Base-by-base conservation (phyloP, 2,113 vertebrate genomes). In the Platichthys stellatus region DNA sequence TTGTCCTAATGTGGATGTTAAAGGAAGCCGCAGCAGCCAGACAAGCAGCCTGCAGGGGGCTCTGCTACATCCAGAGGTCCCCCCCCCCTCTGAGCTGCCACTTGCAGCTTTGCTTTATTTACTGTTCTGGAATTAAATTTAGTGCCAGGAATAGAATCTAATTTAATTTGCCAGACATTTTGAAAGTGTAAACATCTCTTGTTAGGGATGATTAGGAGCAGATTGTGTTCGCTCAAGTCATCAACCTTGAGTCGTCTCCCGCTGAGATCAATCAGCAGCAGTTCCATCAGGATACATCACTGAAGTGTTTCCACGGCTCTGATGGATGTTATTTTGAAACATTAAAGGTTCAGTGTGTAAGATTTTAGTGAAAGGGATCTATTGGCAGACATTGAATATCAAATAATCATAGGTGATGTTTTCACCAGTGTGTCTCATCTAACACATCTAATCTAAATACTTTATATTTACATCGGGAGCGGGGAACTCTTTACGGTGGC, bases 41-140 rank as follows among this genome's bases (percentile, higher is more conserved):
- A 63, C 58, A 69, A 61, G 40, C 54, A 76, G 76, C 74, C 89
- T 63, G 79, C 82, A 88, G 89, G 88, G 91, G 82, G 82, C 85
- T 81, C 83, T 77, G 86, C 62, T 72, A 21, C 38, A 74, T 77
- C 78, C 58, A 56, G 70, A 84, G 73, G 72, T 69, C 2, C 10
- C 82, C 74, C 31, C 26, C 26, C 86, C 83, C 68, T 66, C 73
- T 68, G 72, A 69, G 77, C 26, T 72, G 58, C 31, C 76, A 77
- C 40, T 64, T 61, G 66, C 69, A 76, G 66, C 61, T 81, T 74
- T 57, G 63, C 71, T 82, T 84, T 85, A 82, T 81, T 85, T 90
- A 87, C 68, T 59, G 66, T 45, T 71, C n/a, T 66, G 73, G 59
- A 80, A 80, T 74, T 76, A 72, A 62, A 86, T 85, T 68, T 58